These are phyloP conservation scores for Patella pellucida DNA, from an alignment of 2,888 invertebrate genomes.

Conservation along the genomic window DNA sequence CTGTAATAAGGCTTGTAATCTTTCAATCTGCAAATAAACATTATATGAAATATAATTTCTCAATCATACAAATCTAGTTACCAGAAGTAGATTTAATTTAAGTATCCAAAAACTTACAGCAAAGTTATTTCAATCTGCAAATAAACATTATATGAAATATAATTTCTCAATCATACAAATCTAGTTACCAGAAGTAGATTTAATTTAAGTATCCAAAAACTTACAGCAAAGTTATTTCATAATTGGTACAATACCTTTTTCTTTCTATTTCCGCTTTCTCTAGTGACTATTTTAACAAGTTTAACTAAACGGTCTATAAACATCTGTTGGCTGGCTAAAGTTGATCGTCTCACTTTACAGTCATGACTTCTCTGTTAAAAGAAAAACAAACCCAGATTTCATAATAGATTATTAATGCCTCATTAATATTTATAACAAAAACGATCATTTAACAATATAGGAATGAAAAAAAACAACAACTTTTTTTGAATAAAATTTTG, in stretches of 20 bases:
- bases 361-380: slow-evolving; percentile 63
- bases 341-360: slow-evolving; percentile 76
- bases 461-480: not conserved
- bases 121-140: no score
- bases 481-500: no score
- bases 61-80: not conserved
- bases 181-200: not conserved
- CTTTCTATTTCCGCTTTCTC: slow-evolving; percentile 91
- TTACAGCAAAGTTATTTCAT: no score
- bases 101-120: not conserved
- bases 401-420: not conserved
- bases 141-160: not conserved
- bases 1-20: slow-evolving; percentile 84
- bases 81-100: not conserved
- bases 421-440: not conserved
- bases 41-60: not conserved
- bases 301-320: slow-evolving; percentile 92
- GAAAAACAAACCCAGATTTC: slow-evolving; percentile 16
- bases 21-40: slow-evolving; percentile 77
- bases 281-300: slow-evolving; percentile 87
- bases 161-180: not conserved
- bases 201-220: not conserved
- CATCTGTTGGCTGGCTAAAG: slow-evolving; percentile 86
- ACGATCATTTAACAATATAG: no score
- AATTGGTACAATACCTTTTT: slow-evolving; percentile 77